Evolutionary conservation across 2,113 vertebrate species (phyloP), one percentile per base, ranked within the genome.

Genomic region (Promerops cafer): DNA sequence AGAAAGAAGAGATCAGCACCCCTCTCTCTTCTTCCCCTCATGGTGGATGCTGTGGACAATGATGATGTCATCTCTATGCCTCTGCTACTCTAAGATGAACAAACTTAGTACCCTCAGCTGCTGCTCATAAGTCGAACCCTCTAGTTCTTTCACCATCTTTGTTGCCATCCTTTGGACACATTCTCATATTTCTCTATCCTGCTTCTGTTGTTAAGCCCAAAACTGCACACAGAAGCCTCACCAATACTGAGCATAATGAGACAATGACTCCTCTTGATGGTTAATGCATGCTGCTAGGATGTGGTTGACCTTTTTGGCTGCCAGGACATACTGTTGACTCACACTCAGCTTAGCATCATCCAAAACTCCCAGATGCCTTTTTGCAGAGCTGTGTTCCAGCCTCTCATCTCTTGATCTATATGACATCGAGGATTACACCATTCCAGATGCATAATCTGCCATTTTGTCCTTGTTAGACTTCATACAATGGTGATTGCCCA

Each of bases 361-460:
- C 14, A 86, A 40, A 89, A 13, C 1, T 31, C 19, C 8, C 31
- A 76, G 27, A 66, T 57, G 9, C 19, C 11, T 42, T 86, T 80
- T 31, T 83, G 11, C 39, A 80, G 26, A 52, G 13, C 12, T 79
- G 9, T 6, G 17, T 5, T 75, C 22, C 22, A 83, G 24, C 5
- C 16, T 71, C 7, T 40, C 15, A 66, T 50, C 5, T 14, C 15
- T 57, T 6, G 3, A 2, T 35, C 39, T 50, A 1, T 68, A 28
- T 0, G 0, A 44, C 12, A 57, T 35, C 7, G 19, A 63, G n/a
- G 23, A 86, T 70, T 27, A 31, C 10, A 54, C 9, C 7, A 50
- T 45, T 40, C 31, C 33, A 72, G 49, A 27, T 61, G 31, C 31
- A 83, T 28, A 89, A 83, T 50, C 16, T 3, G 3, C 9, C 7